Conservation (phyloP, 2,113 vertebrate genomes). For the Myxocyprinus asiaticus region DNA sequence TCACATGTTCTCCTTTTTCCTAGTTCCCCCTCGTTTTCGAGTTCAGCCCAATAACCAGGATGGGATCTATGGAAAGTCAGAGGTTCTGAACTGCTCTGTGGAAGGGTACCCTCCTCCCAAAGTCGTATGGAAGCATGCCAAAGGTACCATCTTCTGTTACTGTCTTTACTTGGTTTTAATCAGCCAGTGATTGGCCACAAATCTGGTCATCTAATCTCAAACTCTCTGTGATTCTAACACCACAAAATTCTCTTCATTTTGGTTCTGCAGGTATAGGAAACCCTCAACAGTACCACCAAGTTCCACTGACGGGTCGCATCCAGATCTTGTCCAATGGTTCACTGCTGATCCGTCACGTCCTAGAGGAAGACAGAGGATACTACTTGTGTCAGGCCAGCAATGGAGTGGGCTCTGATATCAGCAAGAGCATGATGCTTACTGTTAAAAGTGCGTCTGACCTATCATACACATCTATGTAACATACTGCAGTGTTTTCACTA, state of each 20-base stretch:
- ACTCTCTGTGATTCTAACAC: background rate
- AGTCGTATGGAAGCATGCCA: constrained; percentile 98
- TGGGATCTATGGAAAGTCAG: constrained; percentile 94
- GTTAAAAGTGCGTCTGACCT: constrained; percentile 89
- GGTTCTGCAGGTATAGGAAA: constrained; percentile 83
- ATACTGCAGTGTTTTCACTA: too few relatives aligned
- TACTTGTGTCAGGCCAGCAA: constrained; percentile 99
- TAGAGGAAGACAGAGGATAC: constrained; percentile 96
- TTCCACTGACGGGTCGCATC: constrained; percentile 94
- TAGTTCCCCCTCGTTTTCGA: constrained; percentile 96
- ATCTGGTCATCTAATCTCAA: background rate
- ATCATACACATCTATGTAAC: background rate
- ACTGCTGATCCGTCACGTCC: constrained; percentile 92
- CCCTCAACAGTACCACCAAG: constrained; percentile 96
- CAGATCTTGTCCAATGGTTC: constrained; percentile 97
- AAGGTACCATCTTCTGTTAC: constrained; percentile 71
- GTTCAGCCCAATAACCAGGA: constrained; percentile 99
- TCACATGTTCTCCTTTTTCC: background rate
- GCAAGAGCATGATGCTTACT: constrained; percentile 98
- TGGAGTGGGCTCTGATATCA: constrained; percentile 97
- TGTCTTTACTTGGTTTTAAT: background rate
- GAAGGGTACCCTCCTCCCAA: constrained; percentile 97
- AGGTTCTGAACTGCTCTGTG: constrained; percentile 95
- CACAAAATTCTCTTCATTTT: background rate
- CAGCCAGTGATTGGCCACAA: background rate